phyloP scores from a whole-genome alignment of 2,888 invertebrate species.

The Diabrotica balteata region DNA sequence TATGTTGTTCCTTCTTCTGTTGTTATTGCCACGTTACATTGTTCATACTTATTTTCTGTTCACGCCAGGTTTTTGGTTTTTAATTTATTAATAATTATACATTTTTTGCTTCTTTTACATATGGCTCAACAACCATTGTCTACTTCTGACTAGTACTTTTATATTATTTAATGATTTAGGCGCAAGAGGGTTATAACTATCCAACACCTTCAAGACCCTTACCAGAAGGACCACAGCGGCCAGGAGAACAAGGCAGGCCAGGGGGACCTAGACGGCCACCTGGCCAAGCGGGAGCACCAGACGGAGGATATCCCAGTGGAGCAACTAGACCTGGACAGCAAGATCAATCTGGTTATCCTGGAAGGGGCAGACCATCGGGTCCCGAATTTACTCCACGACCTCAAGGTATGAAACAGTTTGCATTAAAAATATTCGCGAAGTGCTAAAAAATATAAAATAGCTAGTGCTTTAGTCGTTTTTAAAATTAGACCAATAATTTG shows the following conservation, averaged over 20 bases:
- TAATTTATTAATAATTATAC: too few species aligned
- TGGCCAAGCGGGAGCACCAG: constrained; percentile 44
- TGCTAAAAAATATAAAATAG: too few species aligned
- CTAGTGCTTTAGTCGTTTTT: too few species aligned
- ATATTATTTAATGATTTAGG: constrained; percentile 57
- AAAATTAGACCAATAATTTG: too few species aligned
- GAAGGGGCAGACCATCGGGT: constrained; percentile 48
- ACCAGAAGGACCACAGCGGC: constrained; percentile 35
- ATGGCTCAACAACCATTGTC: too few species aligned
- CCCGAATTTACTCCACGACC: constrained; percentile 36
- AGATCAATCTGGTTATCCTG: constrained; percentile 47
- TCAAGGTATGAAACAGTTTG: constrained; percentile 15
- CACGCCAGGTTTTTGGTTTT: too few species aligned
- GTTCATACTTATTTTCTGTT: too few species aligned
- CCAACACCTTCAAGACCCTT: constrained; percentile 73
- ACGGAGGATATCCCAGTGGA: constrained; percentile 34
- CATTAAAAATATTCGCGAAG: too few species aligned
- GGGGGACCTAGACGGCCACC: constrained; percentile 19
- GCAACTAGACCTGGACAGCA: constrained; percentile 8
- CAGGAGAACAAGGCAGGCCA: constrained; percentile 17
- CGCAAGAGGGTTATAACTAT: constrained; percentile 79
- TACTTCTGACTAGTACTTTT: background rate
- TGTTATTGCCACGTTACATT: too few species aligned
- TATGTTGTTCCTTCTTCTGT: too few species aligned
- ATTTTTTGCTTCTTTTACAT: too few species aligned